These are phyloP conservation scores for Drosophila paucipuncta DNA, from an alignment of 2,888 invertebrate genomes.

Conservation along the genomic window DNA sequence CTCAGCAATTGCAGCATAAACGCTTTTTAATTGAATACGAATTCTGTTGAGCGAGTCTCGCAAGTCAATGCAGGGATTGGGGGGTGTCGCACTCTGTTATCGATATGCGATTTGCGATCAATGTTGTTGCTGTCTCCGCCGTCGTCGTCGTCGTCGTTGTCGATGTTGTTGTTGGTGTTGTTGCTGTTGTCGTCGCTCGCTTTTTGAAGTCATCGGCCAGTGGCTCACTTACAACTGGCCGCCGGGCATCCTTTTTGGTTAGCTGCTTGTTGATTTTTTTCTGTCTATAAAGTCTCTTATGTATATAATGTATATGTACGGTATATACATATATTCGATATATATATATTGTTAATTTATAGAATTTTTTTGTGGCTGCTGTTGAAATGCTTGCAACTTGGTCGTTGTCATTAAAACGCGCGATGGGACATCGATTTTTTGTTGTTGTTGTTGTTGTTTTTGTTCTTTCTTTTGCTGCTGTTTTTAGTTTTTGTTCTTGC, in stretches of 20 bases:
- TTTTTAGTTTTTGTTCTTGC: constrained; percentile 27
- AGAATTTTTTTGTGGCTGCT: constrained; percentile 71
- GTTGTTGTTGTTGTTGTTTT: constrained; percentile 42
- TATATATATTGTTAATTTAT: constrained; percentile 76
- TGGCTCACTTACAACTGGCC: constrained; percentile 79
- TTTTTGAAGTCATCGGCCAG: constrained; percentile 77
- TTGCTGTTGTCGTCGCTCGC: constrained; percentile 63
- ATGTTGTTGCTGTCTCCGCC: constrained; percentile 59
- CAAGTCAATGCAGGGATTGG: neutral
- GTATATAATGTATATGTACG: constrained; percentile 27
- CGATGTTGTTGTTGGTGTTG: constrained; percentile 15
- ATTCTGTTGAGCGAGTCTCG: constrained; percentile 60
- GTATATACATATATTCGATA: constrained; percentile 17
- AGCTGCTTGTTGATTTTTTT: constrained; percentile 58
- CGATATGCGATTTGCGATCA: constrained; percentile 70
- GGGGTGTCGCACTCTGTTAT: constrained; percentile 32
- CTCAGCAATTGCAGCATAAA: constrained; percentile 77
- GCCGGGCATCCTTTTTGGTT: constrained; percentile 75
- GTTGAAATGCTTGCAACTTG: constrained; percentile 74
- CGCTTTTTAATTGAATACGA: constrained; percentile 81
- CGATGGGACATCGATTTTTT: constrained; percentile 79
- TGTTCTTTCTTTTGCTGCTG: constrained; percentile 27
- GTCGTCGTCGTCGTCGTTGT: constrained; percentile 51
- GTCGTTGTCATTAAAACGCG: constrained; percentile 78
- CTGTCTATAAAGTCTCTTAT: constrained; percentile 37